Evolutionary conservation across 2,888 invertebrate genomes (phyloP), one percentile per base, ranked within the genome.

Genomic region (Acleris sparsana): DNA sequence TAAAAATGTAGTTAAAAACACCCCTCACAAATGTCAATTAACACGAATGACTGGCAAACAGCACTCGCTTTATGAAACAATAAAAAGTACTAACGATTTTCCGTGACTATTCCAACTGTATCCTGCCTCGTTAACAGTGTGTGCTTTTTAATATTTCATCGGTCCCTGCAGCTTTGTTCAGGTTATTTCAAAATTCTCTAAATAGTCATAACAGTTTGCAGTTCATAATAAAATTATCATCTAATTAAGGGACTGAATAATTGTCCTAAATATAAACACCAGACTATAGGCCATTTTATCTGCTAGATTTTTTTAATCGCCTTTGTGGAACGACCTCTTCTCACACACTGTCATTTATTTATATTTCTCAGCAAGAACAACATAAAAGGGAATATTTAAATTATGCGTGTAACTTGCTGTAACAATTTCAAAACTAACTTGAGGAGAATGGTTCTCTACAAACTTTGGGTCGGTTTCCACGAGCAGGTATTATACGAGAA

Each of bases 31-130:
- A 57, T 46, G 46, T 57, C 57, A 57, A 57, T 57, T 57, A 57
- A 57, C 57, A 46, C 46, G 57, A 46, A 57, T 57, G 57, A 57
- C 57, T 57, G 46, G 57, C 57, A 46, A 46, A 46, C 57, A 57
- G 43, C 44, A 57, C 57, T 57, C 44, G 56, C n/a, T 56, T 46
- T 57, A 57, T 57, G 46, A 57, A 57, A 46, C 57, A 57, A 46
- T 57, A 46, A 57, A 57, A 57, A 11, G 56, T 39, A 43, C 43
- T 43, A 43, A 43, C 55, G 43, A 22, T 57, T 46, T 57, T 46
- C 57, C 46, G n/a, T 46, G 46, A 16, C 57, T 57, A 46, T 57
- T 57, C 46, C 57, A 57, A 25, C 20, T 39, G 16, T n/a, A 55
- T 18, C 7, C 43, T 55, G 43, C 16, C 25, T 46, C 25, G 25